These are phyloP conservation scores for Erannis defoliaria DNA, from an alignment of 2,888 invertebrate species.

Conservation along the genomic window DNA sequence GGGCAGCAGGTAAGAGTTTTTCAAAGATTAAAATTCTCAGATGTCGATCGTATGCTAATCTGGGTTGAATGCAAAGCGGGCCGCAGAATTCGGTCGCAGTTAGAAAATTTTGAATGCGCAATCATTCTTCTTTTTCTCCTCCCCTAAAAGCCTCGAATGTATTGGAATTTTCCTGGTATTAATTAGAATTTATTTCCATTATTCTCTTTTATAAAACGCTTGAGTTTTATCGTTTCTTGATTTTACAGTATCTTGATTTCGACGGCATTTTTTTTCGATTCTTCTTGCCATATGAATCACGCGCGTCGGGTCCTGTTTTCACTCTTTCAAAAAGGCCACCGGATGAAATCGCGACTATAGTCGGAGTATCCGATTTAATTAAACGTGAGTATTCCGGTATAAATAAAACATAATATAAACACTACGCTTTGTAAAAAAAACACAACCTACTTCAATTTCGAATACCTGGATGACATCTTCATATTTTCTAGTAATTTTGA, in stretches of 20 bases:
- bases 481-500: no score
- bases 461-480: no score
- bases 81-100: slow-evolving; percentile 20
- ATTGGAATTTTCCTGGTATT: slow-evolving; percentile 12
- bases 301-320: no score
- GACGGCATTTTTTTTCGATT: slow-evolving; percentile 1
- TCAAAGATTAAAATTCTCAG: slow-evolving; percentile 32
- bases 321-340: no score
- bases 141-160: slow-evolving; percentile 11
- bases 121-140: slow-evolving; percentile 17
- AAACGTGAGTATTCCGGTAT: no score
- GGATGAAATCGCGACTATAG: no score
- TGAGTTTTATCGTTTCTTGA: background rate
- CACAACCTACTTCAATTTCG: no score
- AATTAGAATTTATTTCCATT: slow-evolving; percentile 12
- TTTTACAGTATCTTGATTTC: background rate
- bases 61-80: slow-evolving; percentile 13
- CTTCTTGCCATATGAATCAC: background rate
- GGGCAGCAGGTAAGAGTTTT: slow-evolving; percentile 18
- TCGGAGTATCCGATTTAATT: no score
- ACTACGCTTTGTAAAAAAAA: no score
- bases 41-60: slow-evolving; percentile 52
- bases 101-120: slow-evolving; percentile 19
- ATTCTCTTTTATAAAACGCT: background rate
- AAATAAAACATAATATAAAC: no score